phyloP scores from a whole-genome alignment of 2,113 vertebrate genomes.

The Otolemur garnettii region DNA sequence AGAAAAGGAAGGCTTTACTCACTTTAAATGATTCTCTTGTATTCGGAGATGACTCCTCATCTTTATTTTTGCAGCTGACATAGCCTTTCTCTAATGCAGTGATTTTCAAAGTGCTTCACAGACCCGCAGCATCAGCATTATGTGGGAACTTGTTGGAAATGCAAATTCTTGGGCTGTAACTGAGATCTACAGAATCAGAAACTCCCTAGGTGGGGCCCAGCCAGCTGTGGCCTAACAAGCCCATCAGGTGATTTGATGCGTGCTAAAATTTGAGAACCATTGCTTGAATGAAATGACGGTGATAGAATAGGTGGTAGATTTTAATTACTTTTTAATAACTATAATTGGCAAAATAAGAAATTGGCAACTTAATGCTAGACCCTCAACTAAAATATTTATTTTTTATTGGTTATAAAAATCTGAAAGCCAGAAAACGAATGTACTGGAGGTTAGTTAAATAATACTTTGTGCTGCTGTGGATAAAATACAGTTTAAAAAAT shows the following conservation, averaged over 20 bases:
- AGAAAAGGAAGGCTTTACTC: conserved; percentile 23
- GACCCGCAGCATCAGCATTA: neutral
- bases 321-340: conserved; percentile 27
- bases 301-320: conserved; percentile 42
- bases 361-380: conserved; percentile 8
- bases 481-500: conserved; percentile 70
- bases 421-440: conserved; percentile 49
- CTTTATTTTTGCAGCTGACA: neutral
- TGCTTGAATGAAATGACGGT: neutral
- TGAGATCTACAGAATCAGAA: neutral
- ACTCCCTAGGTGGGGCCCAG: neutral
- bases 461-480: conserved; percentile 35
- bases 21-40: conserved; percentile 6
- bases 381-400: conserved; percentile 47
- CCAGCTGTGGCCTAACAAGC: neutral
- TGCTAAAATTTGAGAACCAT: neutral
- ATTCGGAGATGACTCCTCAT: neutral
- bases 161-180: neutral
- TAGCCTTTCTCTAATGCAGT: neutral
- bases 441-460: conserved; percentile 58
- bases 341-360: conserved; percentile 53
- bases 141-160: neutral
- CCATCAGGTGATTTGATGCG: neutral
- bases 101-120: conserved; percentile 32
- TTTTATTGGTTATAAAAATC: conserved; percentile 63